Evolutionary conservation across 2,113 vertebrate species (phyloP).

Genomic region (Corythoichthys haematopterus): DNA sequence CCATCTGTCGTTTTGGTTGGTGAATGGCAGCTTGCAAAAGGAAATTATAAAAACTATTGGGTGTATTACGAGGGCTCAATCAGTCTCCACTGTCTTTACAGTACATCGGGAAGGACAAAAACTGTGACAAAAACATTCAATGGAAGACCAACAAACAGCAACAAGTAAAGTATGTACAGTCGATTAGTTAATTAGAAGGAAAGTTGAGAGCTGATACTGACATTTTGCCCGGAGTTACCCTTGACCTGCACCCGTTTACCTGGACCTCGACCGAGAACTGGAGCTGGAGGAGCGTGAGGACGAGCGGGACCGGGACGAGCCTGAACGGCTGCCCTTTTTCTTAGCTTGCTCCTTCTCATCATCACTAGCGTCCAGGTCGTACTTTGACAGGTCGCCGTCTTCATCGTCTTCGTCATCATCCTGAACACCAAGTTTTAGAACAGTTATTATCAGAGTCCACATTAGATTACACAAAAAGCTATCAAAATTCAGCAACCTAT

Average conservation of each 20-base stretch:
- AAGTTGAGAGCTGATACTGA: constrained; percentile 94
- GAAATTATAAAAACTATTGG: not conserved
- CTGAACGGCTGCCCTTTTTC: constrained; percentile 83
- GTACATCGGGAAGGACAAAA: constrained; percentile 8
- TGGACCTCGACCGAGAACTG: constrained; percentile 99
- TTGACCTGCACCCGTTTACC: constrained; percentile 99
- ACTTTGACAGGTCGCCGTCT: constrained; percentile 92
- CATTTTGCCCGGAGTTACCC: constrained; percentile 99
- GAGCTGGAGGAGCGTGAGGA: constrained; percentile 82
- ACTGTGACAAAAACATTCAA: not conserved
- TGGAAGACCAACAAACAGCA: constrained; percentile 29
- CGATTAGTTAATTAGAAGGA: constrained; percentile 74
- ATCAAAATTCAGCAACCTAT: not conserved
- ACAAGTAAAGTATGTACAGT: constrained; percentile 32
- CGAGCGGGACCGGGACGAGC: constrained; percentile 85
- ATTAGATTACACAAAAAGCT: not conserved
- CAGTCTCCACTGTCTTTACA: constrained; percentile 13
- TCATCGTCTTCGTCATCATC: constrained; percentile 82
- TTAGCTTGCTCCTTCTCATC: constrained; percentile 72
- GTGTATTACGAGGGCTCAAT: not conserved
- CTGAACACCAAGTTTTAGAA: constrained; percentile 48
- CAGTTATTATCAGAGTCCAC: not conserved
- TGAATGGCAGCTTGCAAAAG: not conserved
- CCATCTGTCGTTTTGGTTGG: not conserved
- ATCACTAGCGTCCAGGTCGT: constrained; percentile 88